These are phyloP conservation scores for Anas platyrhynchos DNA, from an alignment of 2,113 vertebrate species.

Conservation along the genomic window DNA sequence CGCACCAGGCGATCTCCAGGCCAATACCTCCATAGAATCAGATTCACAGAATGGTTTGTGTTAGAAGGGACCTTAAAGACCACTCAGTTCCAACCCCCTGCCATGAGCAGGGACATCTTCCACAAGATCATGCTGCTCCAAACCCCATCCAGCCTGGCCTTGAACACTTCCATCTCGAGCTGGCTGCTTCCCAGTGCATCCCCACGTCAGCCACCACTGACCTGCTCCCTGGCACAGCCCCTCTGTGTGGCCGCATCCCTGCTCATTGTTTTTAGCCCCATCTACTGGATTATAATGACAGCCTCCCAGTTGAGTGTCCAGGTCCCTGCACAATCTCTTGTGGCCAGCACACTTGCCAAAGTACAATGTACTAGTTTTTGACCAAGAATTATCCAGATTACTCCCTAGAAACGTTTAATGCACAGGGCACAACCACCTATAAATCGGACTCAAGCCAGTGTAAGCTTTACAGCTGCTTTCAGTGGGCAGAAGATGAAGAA, in stretches of 20 bases:
- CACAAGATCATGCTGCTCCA: too few species aligned
- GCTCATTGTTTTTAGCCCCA: neutral
- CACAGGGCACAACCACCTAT: neutral
- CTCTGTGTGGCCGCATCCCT: neutral
- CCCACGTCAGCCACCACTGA: neutral
- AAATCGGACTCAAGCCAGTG: neutral
- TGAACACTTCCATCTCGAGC: neutral
- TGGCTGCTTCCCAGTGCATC: fast-evolving
- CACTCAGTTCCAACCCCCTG: too few species aligned
- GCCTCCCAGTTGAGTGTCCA: neutral
- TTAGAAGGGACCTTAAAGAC: too few species aligned
- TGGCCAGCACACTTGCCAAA: neutral
- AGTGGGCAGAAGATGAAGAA: neutral
- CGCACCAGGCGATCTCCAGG: fast-evolving
- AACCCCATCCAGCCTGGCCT: too few species aligned
- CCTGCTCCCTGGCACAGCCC: fast-evolving
- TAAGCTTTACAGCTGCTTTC: neutral
- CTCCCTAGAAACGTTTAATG: neutral
- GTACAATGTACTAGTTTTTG: neutral
- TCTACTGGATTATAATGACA: fast-evolving
- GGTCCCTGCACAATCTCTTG: neutral
- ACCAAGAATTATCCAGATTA: neutral
- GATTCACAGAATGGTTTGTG: too few species aligned
- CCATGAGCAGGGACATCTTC: too few species aligned
- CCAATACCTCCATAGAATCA: neutral